Base-by-base conservation (phyloP, 2,113 vertebrate genomes). In the Balaeniceps rex region DNA sequence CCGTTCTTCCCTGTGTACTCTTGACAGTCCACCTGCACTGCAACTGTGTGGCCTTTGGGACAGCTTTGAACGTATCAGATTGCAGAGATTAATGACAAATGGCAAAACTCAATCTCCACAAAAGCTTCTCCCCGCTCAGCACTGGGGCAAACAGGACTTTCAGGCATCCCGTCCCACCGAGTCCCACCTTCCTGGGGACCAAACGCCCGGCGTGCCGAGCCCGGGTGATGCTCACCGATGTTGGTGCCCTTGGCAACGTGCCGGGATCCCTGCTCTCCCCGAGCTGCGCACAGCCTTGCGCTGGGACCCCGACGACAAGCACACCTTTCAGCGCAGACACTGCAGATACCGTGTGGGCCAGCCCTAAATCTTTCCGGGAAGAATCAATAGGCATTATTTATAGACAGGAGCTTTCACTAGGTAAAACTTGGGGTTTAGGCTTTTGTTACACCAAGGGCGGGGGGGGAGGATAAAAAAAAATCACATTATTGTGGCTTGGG, bases 251-350 rank as follows among this genome's bases (percentile, higher is more conserved):
- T 3, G 4, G 36, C 57, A 28, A 31, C 14, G 12, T 40, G 29
- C 57, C 2, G 2, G 64, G 42, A 46, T 7, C 2, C 6, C 42
- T 3, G 36, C 18, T 36, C 11, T 8, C 9, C 64, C 34, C 31
- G 7, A 3, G 55, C 38, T 2, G 0, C 2, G 1, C 13, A 5
- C 47, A 49, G 58, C 55, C 29, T 52, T 19, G 34, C 8, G 2
- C 40, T 12, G n/a, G n/a, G 55, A 25, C 60, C 23, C 47, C 5
- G 5, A 6, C 28, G 31, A 42, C 57, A 40, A 38, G 28, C 12
- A 7, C 36, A 31, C 10, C 55, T 44, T 68, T 38, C 69, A 57
- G 71, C 6, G 1, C 42, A 21, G 49, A n/a, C 38, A 14, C 52
- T 47, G 52, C 44, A 19, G 31, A 25, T 6, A 18, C 76, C 17